A percentile compares a stretch with the other conserved stretches of the same genome.
Evolutionary conservation across 2,797 vertebrate species (phyloP).

Genomic region (Mus minutoides): DNA sequence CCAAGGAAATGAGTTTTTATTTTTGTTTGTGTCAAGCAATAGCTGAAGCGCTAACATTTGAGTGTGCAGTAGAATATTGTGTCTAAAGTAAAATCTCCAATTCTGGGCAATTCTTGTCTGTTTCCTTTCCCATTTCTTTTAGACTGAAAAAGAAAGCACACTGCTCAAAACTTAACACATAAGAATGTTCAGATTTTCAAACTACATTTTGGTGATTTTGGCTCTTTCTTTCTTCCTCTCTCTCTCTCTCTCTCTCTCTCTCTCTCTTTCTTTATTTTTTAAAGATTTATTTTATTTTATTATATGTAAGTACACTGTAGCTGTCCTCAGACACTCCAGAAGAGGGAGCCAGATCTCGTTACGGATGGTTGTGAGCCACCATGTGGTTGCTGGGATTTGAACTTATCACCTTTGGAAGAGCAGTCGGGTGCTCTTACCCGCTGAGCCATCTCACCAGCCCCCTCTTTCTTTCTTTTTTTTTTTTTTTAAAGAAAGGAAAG

Average conservation of each 20-base stretch:
- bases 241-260: background rate
- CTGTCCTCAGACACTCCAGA: too few relatives aligned
- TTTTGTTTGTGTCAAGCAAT: constrained; percentile 61
- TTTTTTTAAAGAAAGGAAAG: background rate
- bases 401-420: too few relatives aligned
- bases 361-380: too few relatives aligned
- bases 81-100: background rate
- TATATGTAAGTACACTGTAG: too few relatives aligned
- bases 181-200: constrained; percentile 26
- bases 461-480: background rate
- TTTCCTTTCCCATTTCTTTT: background rate
- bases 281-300: too few relatives aligned
- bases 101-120: background rate
- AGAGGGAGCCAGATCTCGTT: too few relatives aligned
- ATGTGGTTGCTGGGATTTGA: too few relatives aligned
- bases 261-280: background rate
- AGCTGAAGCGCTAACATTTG: constrained; percentile 18
- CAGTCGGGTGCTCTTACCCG: too few relatives aligned
- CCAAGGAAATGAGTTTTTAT: constrained; percentile 46
- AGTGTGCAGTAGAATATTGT: background rate
- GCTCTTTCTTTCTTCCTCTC: background rate
- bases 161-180: constrained; percentile 46
- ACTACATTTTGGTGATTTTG: background rate
- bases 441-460: too few relatives aligned
- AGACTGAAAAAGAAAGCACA: background rate